Evolutionary conservation across 2,888 invertebrate genomes (phyloP).

Genomic region (Aphodius granarius): DNA sequence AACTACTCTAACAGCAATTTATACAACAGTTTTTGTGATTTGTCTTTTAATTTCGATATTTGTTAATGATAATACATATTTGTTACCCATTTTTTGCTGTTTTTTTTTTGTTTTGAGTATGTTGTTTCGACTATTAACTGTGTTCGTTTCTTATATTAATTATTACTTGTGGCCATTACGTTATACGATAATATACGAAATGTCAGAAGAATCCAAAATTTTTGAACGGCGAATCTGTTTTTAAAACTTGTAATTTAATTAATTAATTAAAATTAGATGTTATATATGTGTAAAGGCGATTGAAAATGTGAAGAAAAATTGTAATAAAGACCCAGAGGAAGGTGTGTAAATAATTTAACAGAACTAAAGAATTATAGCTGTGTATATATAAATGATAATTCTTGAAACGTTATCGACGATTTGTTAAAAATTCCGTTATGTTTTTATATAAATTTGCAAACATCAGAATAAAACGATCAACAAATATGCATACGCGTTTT

Average conservation of each 20-base stretch:
- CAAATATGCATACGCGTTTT: slow-evolving; percentile 16
- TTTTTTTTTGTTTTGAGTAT: neutral
- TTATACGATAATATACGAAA: neutral
- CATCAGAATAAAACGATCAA: slow-evolving; percentile 26
- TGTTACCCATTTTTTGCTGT: neutral
- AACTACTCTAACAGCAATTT: neutral
- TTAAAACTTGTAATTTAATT: neutral
- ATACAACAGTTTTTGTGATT: neutral
- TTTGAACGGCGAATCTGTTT: neutral
- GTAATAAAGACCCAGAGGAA: neutral
- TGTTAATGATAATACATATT: neutral
- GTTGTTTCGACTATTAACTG: neutral
- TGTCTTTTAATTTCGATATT: neutral
- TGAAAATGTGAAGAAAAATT: slow-evolving; percentile 16
- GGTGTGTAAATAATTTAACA: slow-evolving; percentile 25
- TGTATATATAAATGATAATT: slow-evolving; percentile 32
- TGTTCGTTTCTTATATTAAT: slow-evolving; percentile 18
- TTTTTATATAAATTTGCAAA: slow-evolving; percentile 50
- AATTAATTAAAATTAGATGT: slow-evolving; percentile 4
- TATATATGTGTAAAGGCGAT: slow-evolving; percentile 20
- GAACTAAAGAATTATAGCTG: slow-evolving; percentile 26
- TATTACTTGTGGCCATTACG: slow-evolving; percentile 17
- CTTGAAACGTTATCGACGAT: slow-evolving; percentile 40
- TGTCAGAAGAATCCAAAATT: neutral
- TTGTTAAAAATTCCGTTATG: slow-evolving; percentile 53